These are phyloP conservation scores for Steatornis caripensis DNA, from an alignment of 2,113 vertebrate species.

Conservation along the genomic window DNA sequence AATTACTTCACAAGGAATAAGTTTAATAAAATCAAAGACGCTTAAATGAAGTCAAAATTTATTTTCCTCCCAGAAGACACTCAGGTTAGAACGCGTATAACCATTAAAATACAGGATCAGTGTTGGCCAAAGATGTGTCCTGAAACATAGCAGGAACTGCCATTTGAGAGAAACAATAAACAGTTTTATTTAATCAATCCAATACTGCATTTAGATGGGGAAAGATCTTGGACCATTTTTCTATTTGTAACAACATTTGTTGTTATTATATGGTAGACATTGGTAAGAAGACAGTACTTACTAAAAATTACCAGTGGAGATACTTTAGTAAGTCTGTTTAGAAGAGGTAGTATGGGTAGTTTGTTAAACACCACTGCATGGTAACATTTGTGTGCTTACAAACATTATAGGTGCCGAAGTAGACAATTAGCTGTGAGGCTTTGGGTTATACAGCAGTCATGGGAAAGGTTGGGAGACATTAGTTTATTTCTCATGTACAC, in stretches of 20 bases:
- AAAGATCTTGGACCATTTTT: not conserved
- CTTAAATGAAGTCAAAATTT: not conserved
- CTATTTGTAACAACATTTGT: not conserved
- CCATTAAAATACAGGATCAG: not conserved
- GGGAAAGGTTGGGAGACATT: not conserved
- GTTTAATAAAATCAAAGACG: not conserved
- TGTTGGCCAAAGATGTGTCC: not conserved
- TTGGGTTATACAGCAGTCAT: not conserved
- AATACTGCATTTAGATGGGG: not conserved
- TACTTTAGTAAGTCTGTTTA: not conserved
- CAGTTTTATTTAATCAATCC: not conserved
- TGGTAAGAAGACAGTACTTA: not conserved
- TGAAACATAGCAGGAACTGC: not conserved
- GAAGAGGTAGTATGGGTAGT: not conserved
- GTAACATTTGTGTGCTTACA: not conserved
- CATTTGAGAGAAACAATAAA: not conserved
- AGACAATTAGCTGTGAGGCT: not conserved
- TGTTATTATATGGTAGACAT: not conserved
- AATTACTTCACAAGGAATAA: not conserved
- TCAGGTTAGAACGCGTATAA: not conserved
- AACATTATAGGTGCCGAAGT: not conserved
- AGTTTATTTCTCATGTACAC: not conserved
- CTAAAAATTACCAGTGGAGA: not conserved
- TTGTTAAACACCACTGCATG: not conserved
- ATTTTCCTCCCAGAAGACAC: not conserved